Conservation (phyloP, 2,888 invertebrate species). For the Shargacucullia verbasci region DNA sequence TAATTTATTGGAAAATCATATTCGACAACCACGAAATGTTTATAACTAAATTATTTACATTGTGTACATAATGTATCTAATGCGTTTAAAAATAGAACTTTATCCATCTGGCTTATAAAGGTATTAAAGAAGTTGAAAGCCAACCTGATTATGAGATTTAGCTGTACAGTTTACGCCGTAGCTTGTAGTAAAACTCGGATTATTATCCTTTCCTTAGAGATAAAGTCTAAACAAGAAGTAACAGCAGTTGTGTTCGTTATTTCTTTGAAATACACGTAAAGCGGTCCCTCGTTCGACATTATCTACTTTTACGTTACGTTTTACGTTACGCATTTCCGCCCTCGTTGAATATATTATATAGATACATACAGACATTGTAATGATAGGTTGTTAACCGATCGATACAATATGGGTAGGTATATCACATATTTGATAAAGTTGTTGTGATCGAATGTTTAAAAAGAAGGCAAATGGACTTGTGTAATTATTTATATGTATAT, state of each 20-base stretch:
- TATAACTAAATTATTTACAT: constrained; percentile 52
- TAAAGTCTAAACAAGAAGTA: constrained; percentile 25
- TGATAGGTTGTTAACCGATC: constrained; percentile 18
- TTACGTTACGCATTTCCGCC: constrained; percentile 3
- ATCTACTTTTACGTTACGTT: constrained; percentile 26
- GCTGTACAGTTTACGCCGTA: constrained; percentile 1
- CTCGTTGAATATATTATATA: constrained; percentile 14
- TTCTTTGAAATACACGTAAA: constrained; percentile 42
- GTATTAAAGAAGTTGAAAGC: constrained; percentile 33
- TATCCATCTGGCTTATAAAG: constrained; percentile 20
- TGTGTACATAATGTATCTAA: constrained; percentile 46
- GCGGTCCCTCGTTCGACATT: constrained; percentile 22
- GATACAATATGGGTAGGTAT: constrained; percentile 9
- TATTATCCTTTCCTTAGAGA: constrained; percentile 22
- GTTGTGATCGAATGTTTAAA: too few relatives aligned
- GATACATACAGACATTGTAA: constrained; percentile 11
- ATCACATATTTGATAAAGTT: too few relatives aligned
- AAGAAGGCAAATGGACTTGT: constrained; percentile 9
- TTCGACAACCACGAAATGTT: constrained; percentile 55
- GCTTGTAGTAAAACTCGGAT: constrained; percentile 16
- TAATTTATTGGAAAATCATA: constrained; percentile 61
- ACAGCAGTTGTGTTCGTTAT: constrained; percentile 34
- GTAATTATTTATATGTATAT: too few relatives aligned
- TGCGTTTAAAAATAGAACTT: constrained; percentile 34
- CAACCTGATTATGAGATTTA: constrained; percentile 24